Percentiles rank a stretch among this genome's conserved stretches.
Evolutionary conservation across 2,888 invertebrate genomes (phyloP).

Genomic region (Epinotia demarniana): DNA sequence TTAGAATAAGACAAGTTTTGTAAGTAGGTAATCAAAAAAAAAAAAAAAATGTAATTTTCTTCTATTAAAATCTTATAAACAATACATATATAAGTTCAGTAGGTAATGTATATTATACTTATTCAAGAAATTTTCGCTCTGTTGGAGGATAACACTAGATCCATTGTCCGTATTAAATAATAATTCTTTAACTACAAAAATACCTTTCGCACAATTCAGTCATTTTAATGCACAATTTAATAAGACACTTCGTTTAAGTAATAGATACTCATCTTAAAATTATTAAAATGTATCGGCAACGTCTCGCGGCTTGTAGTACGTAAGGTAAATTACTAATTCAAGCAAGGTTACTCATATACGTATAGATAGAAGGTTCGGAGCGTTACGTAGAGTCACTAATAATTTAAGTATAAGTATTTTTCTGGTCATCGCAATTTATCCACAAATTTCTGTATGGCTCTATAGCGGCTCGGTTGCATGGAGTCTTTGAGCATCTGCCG

Average conservation of each 20-base stretch:
- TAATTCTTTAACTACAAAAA: conserved; percentile 62
- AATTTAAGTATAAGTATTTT: conserved; percentile 28
- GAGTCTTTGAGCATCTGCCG: conserved; percentile 91
- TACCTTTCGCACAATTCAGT: conserved; percentile 78
- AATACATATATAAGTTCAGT: conserved; percentile 39
- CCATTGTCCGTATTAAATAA: conserved; percentile 45
- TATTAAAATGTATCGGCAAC: conserved; percentile 21
- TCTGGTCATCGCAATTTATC: conserved; percentile 80
- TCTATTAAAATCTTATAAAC: conserved; percentile 44
- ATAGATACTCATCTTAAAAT: conserved; percentile 14
- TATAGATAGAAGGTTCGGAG: not conserved
- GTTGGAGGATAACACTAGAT: conserved; percentile 67
- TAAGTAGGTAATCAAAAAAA: not conserved
- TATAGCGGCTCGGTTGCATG: conserved; percentile 90
- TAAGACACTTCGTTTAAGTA: conserved; percentile 33
- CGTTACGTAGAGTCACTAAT: not conserved
- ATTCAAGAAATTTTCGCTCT: conserved; percentile 61
- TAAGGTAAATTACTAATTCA: not conserved
- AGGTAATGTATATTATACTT: conserved; percentile 45
- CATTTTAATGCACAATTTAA: conserved; percentile 50
- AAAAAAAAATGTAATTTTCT: conserved; percentile 22
- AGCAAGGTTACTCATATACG: not conserved
- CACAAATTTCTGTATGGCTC: conserved; percentile 93
- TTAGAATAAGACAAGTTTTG: not conserved
- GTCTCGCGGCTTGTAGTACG: not conserved